A percentile compares a stretch with the other conserved stretches of the same genome.
Conservation (phyloP, 2,113 vertebrate genomes). For the Promerops cafer region DNA sequence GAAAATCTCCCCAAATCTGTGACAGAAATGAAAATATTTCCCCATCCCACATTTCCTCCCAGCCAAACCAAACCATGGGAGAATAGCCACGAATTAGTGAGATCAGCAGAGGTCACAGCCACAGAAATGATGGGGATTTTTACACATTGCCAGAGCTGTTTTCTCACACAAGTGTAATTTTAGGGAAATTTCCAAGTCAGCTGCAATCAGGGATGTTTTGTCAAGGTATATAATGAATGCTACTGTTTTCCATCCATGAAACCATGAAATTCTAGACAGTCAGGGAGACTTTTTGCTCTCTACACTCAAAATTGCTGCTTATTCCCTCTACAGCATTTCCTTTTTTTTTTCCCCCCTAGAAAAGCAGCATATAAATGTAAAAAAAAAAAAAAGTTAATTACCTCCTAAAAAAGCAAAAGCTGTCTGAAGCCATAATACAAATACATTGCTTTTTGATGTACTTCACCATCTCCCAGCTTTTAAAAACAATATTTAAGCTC, state of each 20-base stretch:
- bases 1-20: not conserved
- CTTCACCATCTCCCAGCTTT: not conserved
- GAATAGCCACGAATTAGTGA: not conserved
- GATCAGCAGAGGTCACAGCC: not conserved
- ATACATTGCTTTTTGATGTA: not conserved
- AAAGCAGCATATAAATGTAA: not conserved
- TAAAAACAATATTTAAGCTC: not conserved
- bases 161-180: conserved; percentile 53
- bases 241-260: conserved; percentile 22
- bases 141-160: conserved; percentile 33
- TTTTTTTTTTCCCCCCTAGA: fast-evolving
- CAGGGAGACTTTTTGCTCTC: not conserved
- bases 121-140: conserved; percentile 29
- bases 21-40: not conserved
- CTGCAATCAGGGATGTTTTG: conserved; percentile 24
- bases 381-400: not conserved
- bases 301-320: conserved; percentile 1
- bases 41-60: not conserved
- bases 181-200: conserved; percentile 42
- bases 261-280: conserved; percentile 46
- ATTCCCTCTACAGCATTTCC: not conserved
- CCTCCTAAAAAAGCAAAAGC: conserved; percentile 18
- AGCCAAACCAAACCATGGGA: not conserved
- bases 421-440: not conserved
- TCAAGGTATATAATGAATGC: conserved; percentile 49